phyloP scores from a whole-genome alignment of 2,113 vertebrate species.

The Chrysochloris asiatica region DNA sequence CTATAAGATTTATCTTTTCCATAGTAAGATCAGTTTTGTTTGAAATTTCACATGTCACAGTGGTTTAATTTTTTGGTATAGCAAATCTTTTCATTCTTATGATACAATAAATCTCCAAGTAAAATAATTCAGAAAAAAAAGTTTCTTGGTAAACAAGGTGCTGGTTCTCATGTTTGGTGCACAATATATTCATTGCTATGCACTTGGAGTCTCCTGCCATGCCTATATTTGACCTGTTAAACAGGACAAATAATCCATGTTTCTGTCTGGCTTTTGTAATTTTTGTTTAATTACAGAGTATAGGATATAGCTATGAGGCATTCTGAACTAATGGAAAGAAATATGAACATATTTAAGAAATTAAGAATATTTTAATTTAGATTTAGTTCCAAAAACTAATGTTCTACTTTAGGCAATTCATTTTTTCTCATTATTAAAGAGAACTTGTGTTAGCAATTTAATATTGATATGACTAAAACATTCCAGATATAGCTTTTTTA shows the following conservation, averaged over 20 bases:
- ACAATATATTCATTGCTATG: background rate
- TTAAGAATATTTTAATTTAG: conserved; percentile 3
- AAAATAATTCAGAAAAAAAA: background rate
- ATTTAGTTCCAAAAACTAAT: conserved; percentile 12
- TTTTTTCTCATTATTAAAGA: conserved; percentile 25
- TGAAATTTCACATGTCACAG: no score
- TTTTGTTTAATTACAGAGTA: conserved; percentile 9
- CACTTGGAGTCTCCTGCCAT: background rate
- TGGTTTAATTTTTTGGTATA: background rate
- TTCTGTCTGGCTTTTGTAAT: background rate
- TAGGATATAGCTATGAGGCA: background rate
- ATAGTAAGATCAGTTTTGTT: background rate
- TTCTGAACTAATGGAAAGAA: conserved; percentile 14
- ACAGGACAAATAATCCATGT: background rate
- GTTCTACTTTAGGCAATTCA: background rate
- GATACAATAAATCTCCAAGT: background rate
- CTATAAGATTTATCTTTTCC: background rate
- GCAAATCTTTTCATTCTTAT: background rate
- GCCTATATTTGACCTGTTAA: conserved; percentile 14
- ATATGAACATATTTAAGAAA: background rate
- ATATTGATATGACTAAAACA: conserved; percentile 31
- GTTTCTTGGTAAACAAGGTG: background rate
- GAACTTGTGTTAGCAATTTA: conserved; percentile 31
- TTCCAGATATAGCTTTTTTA: background rate
- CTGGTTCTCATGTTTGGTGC: background rate